phyloP scores from a whole-genome alignment of 2,113 vertebrate species.

The Pteruthius melanotis region DNA sequence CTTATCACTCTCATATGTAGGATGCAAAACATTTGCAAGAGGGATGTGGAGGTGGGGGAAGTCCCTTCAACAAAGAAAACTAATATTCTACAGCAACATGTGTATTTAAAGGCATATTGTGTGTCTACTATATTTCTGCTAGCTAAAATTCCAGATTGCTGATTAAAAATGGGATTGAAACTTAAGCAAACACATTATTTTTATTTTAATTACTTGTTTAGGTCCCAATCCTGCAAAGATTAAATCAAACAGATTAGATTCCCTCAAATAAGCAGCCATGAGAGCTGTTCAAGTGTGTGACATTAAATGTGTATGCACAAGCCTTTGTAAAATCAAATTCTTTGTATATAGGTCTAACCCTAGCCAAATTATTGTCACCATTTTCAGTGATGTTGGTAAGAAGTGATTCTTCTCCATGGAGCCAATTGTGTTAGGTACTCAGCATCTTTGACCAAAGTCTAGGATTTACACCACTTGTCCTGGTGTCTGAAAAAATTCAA shows the following conservation, averaged over 20 bases:
- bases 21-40: not conserved
- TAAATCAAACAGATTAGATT: not conserved
- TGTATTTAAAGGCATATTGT: not conserved
- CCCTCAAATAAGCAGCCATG: not conserved
- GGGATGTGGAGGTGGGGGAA: conserved; percentile 6
- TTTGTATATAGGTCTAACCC: not conserved
- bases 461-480: not conserved
- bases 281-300: not conserved
- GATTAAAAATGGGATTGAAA: conserved; percentile 15
- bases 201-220: not conserved
- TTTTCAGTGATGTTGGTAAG: not conserved
- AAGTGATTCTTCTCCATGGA: not conserved
- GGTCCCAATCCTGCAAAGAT: not conserved
- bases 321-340: not conserved
- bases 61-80: conserved; percentile 8
- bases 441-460: not conserved
- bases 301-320: not conserved
- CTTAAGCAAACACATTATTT: not conserved
- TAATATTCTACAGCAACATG: not conserved
- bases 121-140: not conserved
- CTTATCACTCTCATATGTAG: not conserved
- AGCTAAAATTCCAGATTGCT: not conserved
- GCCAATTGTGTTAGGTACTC: not conserved
- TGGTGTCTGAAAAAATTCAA: not conserved
- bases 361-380: not conserved